These are phyloP conservation scores for Sicus ferrugineus DNA, from an alignment of 2,888 invertebrate genomes.

Conservation along the genomic window DNA sequence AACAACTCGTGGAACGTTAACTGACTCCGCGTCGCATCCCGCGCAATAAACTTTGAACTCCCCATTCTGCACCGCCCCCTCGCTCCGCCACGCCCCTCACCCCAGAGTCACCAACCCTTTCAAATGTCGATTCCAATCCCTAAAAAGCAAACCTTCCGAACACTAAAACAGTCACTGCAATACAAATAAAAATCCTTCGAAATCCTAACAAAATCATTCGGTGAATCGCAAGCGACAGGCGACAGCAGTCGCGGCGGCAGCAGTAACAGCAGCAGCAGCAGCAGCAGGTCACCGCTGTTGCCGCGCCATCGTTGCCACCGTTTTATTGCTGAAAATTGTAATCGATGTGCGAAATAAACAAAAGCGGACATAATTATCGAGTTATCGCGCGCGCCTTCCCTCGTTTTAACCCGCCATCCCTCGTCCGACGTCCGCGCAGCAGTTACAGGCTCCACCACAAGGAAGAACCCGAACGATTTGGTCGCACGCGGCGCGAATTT, in stretches of 20 bases:
- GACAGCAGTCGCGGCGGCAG: background rate
- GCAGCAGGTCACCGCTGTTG: slow-evolving; percentile 6
- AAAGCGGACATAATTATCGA: slow-evolving; percentile 66
- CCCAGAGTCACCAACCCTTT: background rate
- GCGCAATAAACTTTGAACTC: background rate
- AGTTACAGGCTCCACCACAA: background rate
- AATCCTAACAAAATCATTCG: slow-evolving; percentile 11
- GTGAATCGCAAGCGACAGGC: background rate
- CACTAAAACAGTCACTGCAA: background rate
- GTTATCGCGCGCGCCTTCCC: slow-evolving; percentile 61
- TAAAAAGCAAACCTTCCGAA: background rate
- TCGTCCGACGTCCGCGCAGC: slow-evolving; percentile 26
- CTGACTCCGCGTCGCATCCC: background rate
- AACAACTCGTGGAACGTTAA: background rate
- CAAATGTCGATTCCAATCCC: background rate
- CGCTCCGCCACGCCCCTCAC: background rate
- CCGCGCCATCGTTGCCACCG: too few relatives aligned
- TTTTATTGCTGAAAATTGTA: slow-evolving; percentile 47
- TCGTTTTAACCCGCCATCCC: slow-evolving; percentile 46
- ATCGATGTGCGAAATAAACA: slow-evolving; percentile 65
- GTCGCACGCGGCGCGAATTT: slow-evolving; percentile 53
- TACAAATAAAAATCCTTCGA: slow-evolving; percentile 9
- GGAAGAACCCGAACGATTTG: background rate
- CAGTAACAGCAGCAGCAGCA: background rate
- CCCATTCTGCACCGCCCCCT: background rate